These are phyloP conservation scores for Solenopsis fugax DNA, from an alignment of 1,140 invertebrate genomes.

Conservation along the genomic window DNA sequence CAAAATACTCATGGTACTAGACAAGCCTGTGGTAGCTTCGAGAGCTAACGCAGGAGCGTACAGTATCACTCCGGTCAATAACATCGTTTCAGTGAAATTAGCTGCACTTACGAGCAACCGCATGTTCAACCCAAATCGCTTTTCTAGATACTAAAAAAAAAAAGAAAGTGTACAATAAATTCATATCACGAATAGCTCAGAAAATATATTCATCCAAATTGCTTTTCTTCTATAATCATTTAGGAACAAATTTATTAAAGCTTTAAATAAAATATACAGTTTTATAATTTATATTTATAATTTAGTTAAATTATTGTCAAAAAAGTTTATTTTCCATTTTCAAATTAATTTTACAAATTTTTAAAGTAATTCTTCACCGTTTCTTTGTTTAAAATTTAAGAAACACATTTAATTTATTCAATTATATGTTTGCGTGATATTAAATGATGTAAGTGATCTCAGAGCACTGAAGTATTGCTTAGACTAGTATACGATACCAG, in stretches of 20 bases:
- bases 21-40: constrained; percentile 95
- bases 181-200: background rate
- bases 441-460: background rate
- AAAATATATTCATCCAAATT: background rate
- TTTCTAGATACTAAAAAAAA: constrained; percentile 92
- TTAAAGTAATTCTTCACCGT: background rate
- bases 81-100: constrained; percentile 93
- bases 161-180: background rate
- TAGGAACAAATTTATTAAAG: background rate
- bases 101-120: constrained; percentile 91
- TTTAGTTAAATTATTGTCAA: background rate
- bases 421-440: background rate
- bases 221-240: background rate
- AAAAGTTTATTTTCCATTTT: background rate
- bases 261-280: background rate
- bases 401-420: background rate
- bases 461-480: background rate
- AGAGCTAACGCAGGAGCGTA: constrained; percentile 97
- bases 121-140: constrained; percentile 91
- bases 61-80: constrained; percentile 97
- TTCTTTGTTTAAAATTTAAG: background rate
- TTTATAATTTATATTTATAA: background rate
- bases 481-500: constrained; percentile 25
- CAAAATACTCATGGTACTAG: constrained; percentile 90
- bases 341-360: constrained; percentile 1